A percentile compares a stretch with the other conserved stretches of the same genome.
Evolutionary conservation across 2,888 invertebrate species (phyloP).

Genomic region (Pollenia griseotomentosa): DNA sequence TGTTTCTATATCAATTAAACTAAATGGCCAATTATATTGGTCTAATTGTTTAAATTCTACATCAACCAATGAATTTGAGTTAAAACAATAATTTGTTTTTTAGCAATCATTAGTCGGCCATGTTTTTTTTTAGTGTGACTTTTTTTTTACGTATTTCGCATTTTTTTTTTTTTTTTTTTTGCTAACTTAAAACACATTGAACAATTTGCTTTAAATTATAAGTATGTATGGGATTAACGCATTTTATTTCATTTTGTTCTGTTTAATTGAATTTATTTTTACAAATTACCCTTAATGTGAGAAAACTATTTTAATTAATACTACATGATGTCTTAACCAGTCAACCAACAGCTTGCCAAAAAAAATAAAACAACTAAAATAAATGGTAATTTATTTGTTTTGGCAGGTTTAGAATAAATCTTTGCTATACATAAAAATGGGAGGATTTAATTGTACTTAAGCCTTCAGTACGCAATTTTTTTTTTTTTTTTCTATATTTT

Average conservation of each 20-base stretch:
- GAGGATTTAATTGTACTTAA: not conserved
- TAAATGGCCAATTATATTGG: conserved; percentile 53
- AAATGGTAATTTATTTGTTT: conserved; percentile 38
- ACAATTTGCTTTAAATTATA: conserved; percentile 69
- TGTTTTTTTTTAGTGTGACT: conserved; percentile 27
- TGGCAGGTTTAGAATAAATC: not conserved
- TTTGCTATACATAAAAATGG: conserved; percentile 3
- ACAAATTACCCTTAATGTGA: conserved; percentile 58
- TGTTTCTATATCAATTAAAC: not conserved
- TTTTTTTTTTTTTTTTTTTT: conserved; percentile 26
- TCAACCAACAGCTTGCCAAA: conserved; percentile 42
- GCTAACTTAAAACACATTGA: conserved; percentile 57
- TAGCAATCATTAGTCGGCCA: conserved; percentile 24
- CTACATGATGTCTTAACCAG: conserved; percentile 50
- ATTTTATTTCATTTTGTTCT: conserved; percentile 36
- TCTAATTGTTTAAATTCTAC: conserved; percentile 40
- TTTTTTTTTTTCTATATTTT: too few species aligned
- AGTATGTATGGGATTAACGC: conserved; percentile 6
- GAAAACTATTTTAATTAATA: conserved; percentile 67
- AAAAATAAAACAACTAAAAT: conserved; percentile 9
- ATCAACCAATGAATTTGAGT: conserved; percentile 35
- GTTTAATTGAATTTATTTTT: conserved; percentile 48
- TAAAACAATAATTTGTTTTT: conserved; percentile 30
- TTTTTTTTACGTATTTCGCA: conserved; percentile 27
- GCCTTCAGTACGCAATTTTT: not conserved